These are phyloP conservation scores for Pterostichus madidus DNA, from an alignment of 2,888 invertebrate species.

Conservation along the genomic window DNA sequence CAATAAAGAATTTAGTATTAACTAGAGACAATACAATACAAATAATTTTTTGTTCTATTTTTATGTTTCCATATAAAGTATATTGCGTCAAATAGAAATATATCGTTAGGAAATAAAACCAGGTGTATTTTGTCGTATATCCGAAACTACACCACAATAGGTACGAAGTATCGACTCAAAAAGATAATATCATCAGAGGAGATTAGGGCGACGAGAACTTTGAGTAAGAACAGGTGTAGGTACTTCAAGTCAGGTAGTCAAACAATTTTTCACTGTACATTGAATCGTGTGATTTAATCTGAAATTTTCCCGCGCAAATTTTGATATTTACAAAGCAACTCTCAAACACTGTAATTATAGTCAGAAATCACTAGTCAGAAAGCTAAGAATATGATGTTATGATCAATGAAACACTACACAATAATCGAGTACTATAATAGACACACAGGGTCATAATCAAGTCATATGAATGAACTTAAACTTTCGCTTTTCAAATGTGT, in stretches of 20 bases:
- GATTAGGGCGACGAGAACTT: slow-evolving; percentile 1
- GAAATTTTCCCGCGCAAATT: slow-evolving; percentile 12
- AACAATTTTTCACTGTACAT: not conserved
- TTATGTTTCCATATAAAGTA: too few relatives aligned
- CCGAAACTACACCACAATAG: too few relatives aligned
- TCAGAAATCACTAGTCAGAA: slow-evolving; percentile 6
- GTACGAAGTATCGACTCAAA: too few relatives aligned
- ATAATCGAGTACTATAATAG: slow-evolving; percentile 34
- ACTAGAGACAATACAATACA: too few relatives aligned
- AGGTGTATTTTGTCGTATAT: too few relatives aligned
- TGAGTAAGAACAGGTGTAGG: not conserved
- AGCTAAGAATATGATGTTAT: slow-evolving; percentile 14
- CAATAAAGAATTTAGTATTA: not conserved
- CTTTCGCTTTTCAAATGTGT: slow-evolving; percentile 57
- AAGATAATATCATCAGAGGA: not conserved
- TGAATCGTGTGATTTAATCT: not conserved
- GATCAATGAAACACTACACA: slow-evolving; percentile 30
- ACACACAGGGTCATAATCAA: slow-evolving; percentile 47
- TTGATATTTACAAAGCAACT: not conserved
- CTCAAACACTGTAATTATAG: slow-evolving; percentile 7
- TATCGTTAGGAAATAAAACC: too few relatives aligned
- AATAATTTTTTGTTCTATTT: too few relatives aligned
- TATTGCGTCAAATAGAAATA: too few relatives aligned
- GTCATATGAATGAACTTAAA: slow-evolving; percentile 56
- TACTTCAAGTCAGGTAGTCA: slow-evolving; percentile 2